A percentile compares a stretch with the other conserved stretches of the same genome.
phyloP scores from a whole-genome alignment of 2,113 vertebrate genomes.

The Polypterus bichir region DNA sequence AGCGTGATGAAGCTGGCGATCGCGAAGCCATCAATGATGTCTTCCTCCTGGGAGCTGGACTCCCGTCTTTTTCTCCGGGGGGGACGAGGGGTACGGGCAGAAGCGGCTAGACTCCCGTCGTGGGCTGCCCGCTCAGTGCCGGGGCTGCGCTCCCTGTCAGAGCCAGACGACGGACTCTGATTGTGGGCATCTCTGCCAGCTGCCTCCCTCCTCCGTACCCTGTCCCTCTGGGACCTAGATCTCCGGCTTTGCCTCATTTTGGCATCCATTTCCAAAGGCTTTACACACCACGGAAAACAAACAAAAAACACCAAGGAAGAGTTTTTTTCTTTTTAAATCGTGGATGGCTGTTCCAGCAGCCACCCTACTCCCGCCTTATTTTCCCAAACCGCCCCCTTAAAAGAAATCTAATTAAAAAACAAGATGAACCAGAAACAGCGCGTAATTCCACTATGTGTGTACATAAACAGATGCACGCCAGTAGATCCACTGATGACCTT shows the following conservation, averaged over 20 bases:
- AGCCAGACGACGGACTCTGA: constrained; percentile 72
- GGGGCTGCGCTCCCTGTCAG: constrained; percentile 69
- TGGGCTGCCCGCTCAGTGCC: constrained; percentile 64
- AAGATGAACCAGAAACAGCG: too few species aligned
- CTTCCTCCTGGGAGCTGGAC: constrained; percentile 88
- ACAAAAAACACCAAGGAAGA: too few species aligned
- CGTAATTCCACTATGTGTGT: too few species aligned
- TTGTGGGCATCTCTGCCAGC: constrained; percentile 59
- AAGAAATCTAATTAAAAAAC: too few species aligned
- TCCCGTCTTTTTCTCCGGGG: constrained; percentile 74
- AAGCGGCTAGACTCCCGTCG: constrained; percentile 43
- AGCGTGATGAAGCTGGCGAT: constrained; percentile 85
- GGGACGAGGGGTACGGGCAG: constrained; percentile 44
- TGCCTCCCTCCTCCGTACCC: constrained; percentile 70
- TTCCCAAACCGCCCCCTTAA: constrained; percentile 6
- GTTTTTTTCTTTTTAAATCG: too few species aligned
- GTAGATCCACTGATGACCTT: too few species aligned
- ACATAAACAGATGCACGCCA: too few species aligned
- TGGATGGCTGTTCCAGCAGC: not conserved
- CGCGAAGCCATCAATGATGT: constrained; percentile 91
- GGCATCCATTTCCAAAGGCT: constrained; percentile 62
- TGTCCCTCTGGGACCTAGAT: constrained; percentile 71
- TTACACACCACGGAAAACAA: constrained; percentile 3
- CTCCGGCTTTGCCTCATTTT: constrained; percentile 78
- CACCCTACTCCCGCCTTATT: not conserved